Base-by-base conservation (phyloP, 2,888 invertebrate species). In the Monopis laevigella region DNA sequence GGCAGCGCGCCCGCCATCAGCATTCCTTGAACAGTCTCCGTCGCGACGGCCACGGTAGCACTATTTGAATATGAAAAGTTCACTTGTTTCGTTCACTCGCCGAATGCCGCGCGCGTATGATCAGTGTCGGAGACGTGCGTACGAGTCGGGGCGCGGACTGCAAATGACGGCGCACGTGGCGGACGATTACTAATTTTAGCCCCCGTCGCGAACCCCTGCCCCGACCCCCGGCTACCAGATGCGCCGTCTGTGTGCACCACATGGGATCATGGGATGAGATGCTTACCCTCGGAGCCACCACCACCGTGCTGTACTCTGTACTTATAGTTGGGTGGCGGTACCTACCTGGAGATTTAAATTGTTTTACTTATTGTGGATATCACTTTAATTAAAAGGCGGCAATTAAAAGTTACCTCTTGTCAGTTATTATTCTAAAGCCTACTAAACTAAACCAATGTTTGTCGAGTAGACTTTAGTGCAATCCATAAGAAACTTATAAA, bases 1-100 rank as follows among this genome's bases (percentile, higher is more conserved):
- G 84, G 82, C 64, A 78, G 68, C n/a, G n/a, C n/a, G 72, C 75
- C 75, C 58, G 77, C 82, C 86, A 86, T 86, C 70, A 85, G 68
- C 85, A 85, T 86, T 62, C 81, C 82, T 72, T 82, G 82, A 58
- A 78, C 75, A 50, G 75, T 53, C 71, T 80, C 77, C 74, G 80
- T 81, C 60, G 78, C 77, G 80, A 64, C 66, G 72, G 61, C 56
- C 63, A 70, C 66, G 57, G 55, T 62, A 56, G 55, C 77, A 73
- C 71, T 62, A 55, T 52, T 52, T 57, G 53, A 62, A 59, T 73
- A 74, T 73, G 14, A 32, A 2, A 32, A 32, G 13, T 10, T 13
- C n/a, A n/a, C n/a, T n/a, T n/a, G 16, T 13, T 17, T 10, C 3
- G 32, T 14, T 32, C 32, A 32, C 32, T 32, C 8, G 24, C 5